A percentile compares a stretch with the other conserved stretches of the same genome.
phyloP scores from a whole-genome alignment of 2,113 vertebrate genomes.

The Mesocricetus auratus region DNA sequence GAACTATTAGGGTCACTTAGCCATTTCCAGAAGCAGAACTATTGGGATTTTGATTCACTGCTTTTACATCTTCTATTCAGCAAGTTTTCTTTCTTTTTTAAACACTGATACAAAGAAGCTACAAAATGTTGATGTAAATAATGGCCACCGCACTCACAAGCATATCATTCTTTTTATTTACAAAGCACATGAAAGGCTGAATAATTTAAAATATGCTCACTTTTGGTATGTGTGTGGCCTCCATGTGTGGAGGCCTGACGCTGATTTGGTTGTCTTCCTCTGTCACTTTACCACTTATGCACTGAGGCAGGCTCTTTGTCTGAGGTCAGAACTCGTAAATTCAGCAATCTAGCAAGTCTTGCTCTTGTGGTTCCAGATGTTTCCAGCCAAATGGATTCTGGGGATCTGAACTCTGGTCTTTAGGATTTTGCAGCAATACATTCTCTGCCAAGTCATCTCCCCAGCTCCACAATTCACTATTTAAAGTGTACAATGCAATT shows the following conservation, averaged over 20 bases:
- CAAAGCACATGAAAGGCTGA: neutral
- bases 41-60: conserved; percentile 1
- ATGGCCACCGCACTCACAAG: neutral
- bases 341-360: neutral
- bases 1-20: neutral
- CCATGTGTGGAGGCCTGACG: neutral
- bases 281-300: neutral
- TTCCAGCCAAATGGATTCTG: neutral
- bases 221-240: neutral
- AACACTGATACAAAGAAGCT: conserved; percentile 3
- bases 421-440: neutral
- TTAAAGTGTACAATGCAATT: neutral
- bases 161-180: neutral
- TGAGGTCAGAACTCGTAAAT: neutral
- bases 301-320: neutral
- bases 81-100: neutral
- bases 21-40: neutral
- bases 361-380: too few relatives aligned
- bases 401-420: neutral
- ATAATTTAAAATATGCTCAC: conserved; percentile 1
- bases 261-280: too few relatives aligned
- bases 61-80: neutral
- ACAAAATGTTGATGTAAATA: neutral
- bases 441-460: neutral
- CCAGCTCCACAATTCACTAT: neutral